phyloP scores from a whole-genome alignment of 2,888 invertebrate species.

The Papilio elwesi region DNA sequence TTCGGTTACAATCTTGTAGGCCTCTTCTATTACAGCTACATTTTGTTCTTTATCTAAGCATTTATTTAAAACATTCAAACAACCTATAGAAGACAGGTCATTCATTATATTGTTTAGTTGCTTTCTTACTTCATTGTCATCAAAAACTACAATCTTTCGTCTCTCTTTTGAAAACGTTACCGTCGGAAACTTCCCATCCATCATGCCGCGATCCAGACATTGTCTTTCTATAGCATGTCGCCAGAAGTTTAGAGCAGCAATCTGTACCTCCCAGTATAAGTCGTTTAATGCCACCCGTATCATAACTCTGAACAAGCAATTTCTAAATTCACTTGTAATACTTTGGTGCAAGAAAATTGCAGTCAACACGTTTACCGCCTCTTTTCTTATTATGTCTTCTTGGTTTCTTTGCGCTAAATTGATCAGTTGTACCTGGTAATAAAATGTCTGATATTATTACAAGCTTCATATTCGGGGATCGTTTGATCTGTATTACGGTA shows the following conservation, averaged over 20 bases:
- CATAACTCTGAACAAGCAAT: slow-evolving; percentile 83
- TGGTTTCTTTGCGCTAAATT: slow-evolving; percentile 86
- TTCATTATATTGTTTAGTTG: slow-evolving; percentile 87
- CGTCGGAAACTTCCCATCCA: slow-evolving; percentile 90
- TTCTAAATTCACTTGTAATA: slow-evolving; percentile 75
- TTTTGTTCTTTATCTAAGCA: slow-evolving; percentile 86
- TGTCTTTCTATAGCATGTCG: slow-evolving; percentile 86
- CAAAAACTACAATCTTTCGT: slow-evolving; percentile 89
- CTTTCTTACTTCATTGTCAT: slow-evolving; percentile 86
- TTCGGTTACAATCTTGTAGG: slow-evolving; percentile 78
- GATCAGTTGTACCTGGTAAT: slow-evolving; percentile 80
- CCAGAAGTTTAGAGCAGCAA: slow-evolving; percentile 89
- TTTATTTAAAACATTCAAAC: slow-evolving; percentile 87
- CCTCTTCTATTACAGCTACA: slow-evolving; percentile 85
- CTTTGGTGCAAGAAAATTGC: slow-evolving; percentile 86
- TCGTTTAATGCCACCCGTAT: slow-evolving; percentile 86
- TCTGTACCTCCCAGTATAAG: slow-evolving; percentile 93
- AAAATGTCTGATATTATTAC: slow-evolving; percentile 33
- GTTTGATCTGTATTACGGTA: too few relatives aligned
- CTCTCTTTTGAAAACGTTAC: slow-evolving; percentile 92
- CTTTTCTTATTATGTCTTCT: slow-evolving; percentile 90
- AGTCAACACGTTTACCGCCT: slow-evolving; percentile 87
- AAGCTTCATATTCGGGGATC: too few relatives aligned
- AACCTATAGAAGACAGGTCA: slow-evolving; percentile 87
- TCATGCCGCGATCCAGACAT: slow-evolving; percentile 90